Evolutionary conservation across 2,113 vertebrate species (phyloP), one percentile per base, ranked within the genome.

Genomic region (Clarias macrocephalus): DNA sequence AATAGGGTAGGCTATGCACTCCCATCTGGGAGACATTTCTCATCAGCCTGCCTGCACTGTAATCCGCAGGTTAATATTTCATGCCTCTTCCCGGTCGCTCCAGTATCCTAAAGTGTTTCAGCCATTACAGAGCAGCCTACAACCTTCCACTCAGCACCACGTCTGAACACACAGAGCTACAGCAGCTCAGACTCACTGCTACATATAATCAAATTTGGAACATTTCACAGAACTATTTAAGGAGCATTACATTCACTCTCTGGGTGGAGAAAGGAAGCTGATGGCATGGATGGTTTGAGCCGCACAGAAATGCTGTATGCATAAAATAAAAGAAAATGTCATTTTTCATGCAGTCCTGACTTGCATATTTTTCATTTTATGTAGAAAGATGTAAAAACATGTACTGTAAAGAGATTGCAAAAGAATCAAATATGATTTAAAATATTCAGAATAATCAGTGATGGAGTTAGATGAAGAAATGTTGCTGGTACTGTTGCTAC

Each of bases 41-140:
- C 82, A 86, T 89, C 90, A 88, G 77, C 86, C 89, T 91, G 82
- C 86, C 19, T 76, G 90, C 88, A 11, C 85, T 86, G 89, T 88
- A 92, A 92, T 91, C 85, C 88, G 88, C 60, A 84, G 87, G 79
- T 93, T 88, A 92, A 94, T 94, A 93, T 93, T 93, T 94, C 70
- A 94, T 93, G 73, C 87, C 82, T 91, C 57, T 85, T 91, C 87
- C 87, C 80, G 86, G 91, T 63, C 72, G 85, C 84, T 89, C 21
- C 5, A 76, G 87, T 52, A 87, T 81, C 87, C 73, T 89, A 82
- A 86, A 89, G 85, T 80, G 84, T 89, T 76, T 86, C 87, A 91
- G 85, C 88, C 88, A 91, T 91, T 92, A 90, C 89, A 88, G 75
- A 89, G 84, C 65, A 82, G 88, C 86, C 68, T 68, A 65, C 75